Evolutionary conservation across 2,888 invertebrate genomes (phyloP).

Genomic region (Lypha dubia): DNA sequence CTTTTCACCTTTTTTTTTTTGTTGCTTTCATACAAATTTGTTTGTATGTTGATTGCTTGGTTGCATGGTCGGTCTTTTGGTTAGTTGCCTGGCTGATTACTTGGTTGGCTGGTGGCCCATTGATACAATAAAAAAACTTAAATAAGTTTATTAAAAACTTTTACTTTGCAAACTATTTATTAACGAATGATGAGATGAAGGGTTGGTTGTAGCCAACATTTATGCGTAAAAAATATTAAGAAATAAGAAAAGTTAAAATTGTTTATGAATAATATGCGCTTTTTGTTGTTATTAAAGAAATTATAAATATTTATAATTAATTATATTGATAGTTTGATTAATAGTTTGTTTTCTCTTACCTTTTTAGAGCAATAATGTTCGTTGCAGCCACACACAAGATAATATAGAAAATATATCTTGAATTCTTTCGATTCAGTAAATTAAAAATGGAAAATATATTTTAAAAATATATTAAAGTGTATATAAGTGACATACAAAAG

Average conservation of each 20-base stretch:
- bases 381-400: not conserved
- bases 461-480: not conserved
- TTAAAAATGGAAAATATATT: not conserved
- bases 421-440: not conserved
- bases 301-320: constrained; percentile 21
- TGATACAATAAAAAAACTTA: constrained; percentile 53
- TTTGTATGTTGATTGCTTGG: constrained; percentile 3
- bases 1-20: no score
- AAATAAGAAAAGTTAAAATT: constrained; percentile 23
- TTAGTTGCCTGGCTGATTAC: constrained; percentile 5
- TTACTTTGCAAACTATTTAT: constrained; percentile 45
- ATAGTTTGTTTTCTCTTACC: not conserved
- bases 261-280: constrained; percentile 12
- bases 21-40: not conserved
- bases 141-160: constrained; percentile 53
- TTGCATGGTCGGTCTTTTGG: constrained; percentile 13
- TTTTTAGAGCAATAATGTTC: not conserved
- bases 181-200: constrained; percentile 25
- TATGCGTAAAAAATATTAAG: not conserved
- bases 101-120: constrained; percentile 37
- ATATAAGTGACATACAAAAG: not conserved
- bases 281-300: constrained; percentile 3
- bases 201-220: not conserved
- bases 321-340: not conserved
- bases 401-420: not conserved